A percentile compares a stretch with the other conserved stretches of the same genome.
Conservation (phyloP, 2,113 vertebrate genomes). For the Aix galericulata region DNA sequence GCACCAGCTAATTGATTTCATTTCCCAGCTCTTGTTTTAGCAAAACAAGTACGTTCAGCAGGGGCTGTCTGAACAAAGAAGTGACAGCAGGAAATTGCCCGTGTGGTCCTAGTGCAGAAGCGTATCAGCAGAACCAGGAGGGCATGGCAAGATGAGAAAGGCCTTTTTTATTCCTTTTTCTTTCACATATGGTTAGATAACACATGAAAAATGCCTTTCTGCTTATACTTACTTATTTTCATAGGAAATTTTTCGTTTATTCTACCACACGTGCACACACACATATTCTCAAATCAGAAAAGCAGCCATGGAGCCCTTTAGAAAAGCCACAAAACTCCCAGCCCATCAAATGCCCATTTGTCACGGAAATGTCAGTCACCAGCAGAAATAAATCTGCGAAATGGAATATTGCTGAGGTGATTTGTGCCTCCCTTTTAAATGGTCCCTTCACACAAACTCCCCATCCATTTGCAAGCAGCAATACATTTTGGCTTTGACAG, state of each 20-base stretch:
- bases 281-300: background rate
- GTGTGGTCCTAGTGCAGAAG: background rate
- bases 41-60: background rate
- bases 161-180: background rate
- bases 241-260: background rate
- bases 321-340: background rate
- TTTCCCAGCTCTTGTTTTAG: constrained; percentile 12
- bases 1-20: background rate
- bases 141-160: background rate
- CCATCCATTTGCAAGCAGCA: background rate
- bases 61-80: background rate
- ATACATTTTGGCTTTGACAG: background rate
- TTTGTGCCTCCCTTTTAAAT: background rate
- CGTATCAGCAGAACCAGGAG: constrained; percentile 4
- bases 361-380: background rate
- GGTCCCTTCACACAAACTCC: background rate
- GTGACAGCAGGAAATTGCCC: background rate
- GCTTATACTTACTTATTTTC: background rate
- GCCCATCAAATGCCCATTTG: background rate
- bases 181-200: background rate
- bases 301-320: background rate
- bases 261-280: background rate
- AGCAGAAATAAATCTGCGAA: constrained; percentile 11
- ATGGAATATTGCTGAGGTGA: background rate
- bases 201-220: background rate